Conservation (phyloP, 2,888 invertebrate species). For the Allacma fusca region DNA sequence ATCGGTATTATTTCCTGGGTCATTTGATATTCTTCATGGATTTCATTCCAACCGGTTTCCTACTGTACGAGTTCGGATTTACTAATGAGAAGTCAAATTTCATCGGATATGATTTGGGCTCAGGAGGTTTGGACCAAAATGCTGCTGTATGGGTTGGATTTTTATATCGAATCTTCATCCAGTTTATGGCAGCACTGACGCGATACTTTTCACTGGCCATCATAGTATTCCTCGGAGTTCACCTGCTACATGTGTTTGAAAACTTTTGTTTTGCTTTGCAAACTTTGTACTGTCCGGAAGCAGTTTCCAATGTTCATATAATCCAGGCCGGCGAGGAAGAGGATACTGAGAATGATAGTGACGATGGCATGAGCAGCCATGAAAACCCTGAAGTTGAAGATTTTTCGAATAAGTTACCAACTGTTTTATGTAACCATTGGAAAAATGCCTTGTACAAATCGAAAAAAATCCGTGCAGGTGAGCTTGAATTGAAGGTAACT, state of each 20-base stretch:
- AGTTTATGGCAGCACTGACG: background rate
- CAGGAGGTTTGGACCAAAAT: no score
- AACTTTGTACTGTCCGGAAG: slow-evolving; percentile 28
- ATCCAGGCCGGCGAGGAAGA: slow-evolving; percentile 23
- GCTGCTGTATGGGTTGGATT: no score
- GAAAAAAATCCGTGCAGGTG: no score
- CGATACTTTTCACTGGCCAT: slow-evolving; percentile 31
- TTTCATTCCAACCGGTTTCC: background rate
- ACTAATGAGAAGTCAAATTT: no score
- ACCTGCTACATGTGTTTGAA: slow-evolving; percentile 32
- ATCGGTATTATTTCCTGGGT: slow-evolving; percentile 28
- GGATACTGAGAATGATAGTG: slow-evolving; percentile 14
- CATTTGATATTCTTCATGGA: slow-evolving; percentile 24
- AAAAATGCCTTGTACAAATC: no score
- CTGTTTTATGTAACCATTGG: no score
- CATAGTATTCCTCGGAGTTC: slow-evolving; percentile 26
- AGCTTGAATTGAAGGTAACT: no score
- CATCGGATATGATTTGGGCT: no score
- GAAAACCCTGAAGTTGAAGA: background rate
- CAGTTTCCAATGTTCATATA: slow-evolving; percentile 35
- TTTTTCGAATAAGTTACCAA: background rate
- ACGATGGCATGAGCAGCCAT: background rate
- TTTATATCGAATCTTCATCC: no score
- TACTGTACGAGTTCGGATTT: background rate
- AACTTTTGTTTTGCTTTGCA: slow-evolving; percentile 37